phyloP scores from a whole-genome alignment of 2,797 vertebrate species.

The Arremon brunneinucha region DNA sequence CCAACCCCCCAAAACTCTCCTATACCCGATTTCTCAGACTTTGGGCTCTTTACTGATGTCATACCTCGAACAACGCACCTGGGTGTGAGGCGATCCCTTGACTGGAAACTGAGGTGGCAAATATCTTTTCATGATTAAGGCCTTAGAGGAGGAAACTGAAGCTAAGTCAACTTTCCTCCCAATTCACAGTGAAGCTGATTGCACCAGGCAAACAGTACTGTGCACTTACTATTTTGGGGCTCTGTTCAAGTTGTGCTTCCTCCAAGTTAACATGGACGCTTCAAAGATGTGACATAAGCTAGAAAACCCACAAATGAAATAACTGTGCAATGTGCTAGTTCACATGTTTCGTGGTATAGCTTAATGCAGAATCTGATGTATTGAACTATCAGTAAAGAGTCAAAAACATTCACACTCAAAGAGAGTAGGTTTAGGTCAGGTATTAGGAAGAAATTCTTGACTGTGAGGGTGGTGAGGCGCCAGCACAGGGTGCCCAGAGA shows the following conservation, averaged over 20 bases:
- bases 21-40: neutral
- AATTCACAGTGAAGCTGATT: neutral
- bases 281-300: neutral
- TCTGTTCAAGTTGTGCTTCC: neutral
- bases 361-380: neutral
- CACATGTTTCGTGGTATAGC: neutral
- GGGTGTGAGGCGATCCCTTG: neutral
- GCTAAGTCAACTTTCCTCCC: neutral
- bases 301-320: neutral
- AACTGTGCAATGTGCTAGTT: neutral
- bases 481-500: neutral
- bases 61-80: neutral
- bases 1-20: neutral
- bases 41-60: neutral
- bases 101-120: neutral
- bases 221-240: neutral
- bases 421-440: neutral
- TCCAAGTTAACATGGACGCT: neutral
- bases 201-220: neutral
- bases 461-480: neutral
- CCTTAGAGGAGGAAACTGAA: neutral
- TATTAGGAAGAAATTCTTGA: neutral
- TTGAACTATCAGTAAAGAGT: fast-evolving
- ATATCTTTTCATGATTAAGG: neutral
- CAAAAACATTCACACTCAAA: neutral